Evolutionary conservation across 2,888 invertebrate genomes (phyloP).

Genomic region (Ecdyonurus torrentis): DNA sequence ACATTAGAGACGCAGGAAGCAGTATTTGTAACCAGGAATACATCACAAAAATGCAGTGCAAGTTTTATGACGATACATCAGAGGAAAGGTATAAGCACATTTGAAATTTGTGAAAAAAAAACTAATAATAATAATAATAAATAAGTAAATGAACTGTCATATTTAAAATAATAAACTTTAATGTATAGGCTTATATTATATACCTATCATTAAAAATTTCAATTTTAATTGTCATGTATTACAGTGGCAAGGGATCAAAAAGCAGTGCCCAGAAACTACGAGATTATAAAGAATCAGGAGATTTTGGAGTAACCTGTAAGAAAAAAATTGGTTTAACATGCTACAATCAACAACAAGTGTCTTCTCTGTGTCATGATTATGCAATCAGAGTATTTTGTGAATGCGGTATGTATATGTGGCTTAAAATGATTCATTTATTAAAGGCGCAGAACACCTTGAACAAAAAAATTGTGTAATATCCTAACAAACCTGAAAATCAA

Average conservation of each 20-base stretch:
- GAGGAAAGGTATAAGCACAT: slow-evolving; percentile 7
- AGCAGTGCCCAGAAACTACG: slow-evolving; percentile 7
- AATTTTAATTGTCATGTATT: neutral
- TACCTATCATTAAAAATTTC: neutral
- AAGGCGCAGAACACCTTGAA: no score
- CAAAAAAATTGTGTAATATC: no score
- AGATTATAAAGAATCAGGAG: slow-evolving; percentile 17
- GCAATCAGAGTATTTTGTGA: slow-evolving; percentile 24
- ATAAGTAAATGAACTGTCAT: no score
- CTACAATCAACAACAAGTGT: slow-evolving; percentile 12
- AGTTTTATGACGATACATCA: slow-evolving; percentile 11
- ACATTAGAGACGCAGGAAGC: slow-evolving; percentile 14
- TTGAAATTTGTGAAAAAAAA: no score
- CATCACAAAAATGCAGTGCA: slow-evolving; percentile 19
- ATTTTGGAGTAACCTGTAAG: slow-evolving; percentile 16
- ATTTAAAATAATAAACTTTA: no score
- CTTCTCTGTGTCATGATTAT: slow-evolving; percentile 19
- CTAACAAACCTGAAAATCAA: no score
- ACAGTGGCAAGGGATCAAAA: neutral
- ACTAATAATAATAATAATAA: no score
- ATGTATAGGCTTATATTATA: no score
- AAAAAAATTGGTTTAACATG: slow-evolving; percentile 15
- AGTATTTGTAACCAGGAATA: slow-evolving; percentile 16
- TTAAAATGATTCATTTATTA: no score
- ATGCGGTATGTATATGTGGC: slow-evolving; percentile 14